These are phyloP conservation scores for Malthinus flaveolus DNA, from an alignment of 2,888 invertebrate species.

Conservation along the genomic window DNA sequence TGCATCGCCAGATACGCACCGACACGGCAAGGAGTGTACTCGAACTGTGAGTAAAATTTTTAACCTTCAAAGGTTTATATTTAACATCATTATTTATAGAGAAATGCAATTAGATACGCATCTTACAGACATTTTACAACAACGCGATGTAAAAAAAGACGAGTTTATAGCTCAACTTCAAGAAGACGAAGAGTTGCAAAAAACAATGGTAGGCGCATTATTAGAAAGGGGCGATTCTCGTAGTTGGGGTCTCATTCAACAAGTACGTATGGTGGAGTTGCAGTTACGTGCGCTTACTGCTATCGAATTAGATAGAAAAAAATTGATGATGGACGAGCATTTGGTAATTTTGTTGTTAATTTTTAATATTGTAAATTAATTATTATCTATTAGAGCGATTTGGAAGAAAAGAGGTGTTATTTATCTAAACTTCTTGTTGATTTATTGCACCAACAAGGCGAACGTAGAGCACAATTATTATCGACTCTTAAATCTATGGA, in stretches of 20 bases:
- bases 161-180: slow-evolving; percentile 64
- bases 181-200: slow-evolving; percentile 72
- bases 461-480: slow-evolving; percentile 66
- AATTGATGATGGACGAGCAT: slow-evolving; percentile 67
- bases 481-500: slow-evolving; percentile 76
- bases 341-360: slow-evolving; percentile 56
- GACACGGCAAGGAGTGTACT: slow-evolving; percentile 64
- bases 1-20: slow-evolving; percentile 63
- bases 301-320: slow-evolving; percentile 73
- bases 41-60: slow-evolving; percentile 56
- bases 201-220: slow-evolving; percentile 71
- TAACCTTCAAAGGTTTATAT: background rate
- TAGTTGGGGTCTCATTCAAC: slow-evolving; percentile 76
- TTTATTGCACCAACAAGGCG: slow-evolving; percentile 69
- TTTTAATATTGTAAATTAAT: slow-evolving; percentile 8
- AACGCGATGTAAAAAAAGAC: slow-evolving; percentile 65
- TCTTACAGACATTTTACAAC: slow-evolving; percentile 62
- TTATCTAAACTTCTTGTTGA: slow-evolving; percentile 69
- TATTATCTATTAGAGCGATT: slow-evolving; percentile 59
- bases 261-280: slow-evolving; percentile 71
- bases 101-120: slow-evolving; percentile 66
- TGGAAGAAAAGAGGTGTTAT: slow-evolving; percentile 68
- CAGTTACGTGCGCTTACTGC: slow-evolving; percentile 72
- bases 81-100: slow-evolving; percentile 43
- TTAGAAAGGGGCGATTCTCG: slow-evolving; percentile 74